Evolutionary conservation across 2,113 vertebrate species (phyloP).

Genomic region (Burhinus bistriatus): DNA sequence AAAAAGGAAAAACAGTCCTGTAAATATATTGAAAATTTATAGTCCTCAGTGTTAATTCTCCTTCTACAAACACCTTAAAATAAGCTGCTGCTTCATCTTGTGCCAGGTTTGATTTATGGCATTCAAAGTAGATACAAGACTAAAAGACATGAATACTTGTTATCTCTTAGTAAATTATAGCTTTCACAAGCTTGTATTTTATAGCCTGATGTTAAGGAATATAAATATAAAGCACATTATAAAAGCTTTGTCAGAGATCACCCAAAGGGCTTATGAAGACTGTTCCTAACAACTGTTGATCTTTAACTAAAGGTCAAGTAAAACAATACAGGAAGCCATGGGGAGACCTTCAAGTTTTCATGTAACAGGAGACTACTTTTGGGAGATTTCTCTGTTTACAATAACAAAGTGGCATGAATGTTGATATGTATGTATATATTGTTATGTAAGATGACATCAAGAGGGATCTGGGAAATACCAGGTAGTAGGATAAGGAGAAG

Average conservation of each 20-base stretch:
- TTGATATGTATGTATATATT: too few species aligned
- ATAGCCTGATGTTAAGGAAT: constrained; percentile 4
- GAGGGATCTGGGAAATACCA: not conserved
- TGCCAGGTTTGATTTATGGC: not conserved
- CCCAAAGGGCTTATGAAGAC: not conserved
- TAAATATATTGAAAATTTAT: not conserved
- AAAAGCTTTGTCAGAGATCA: not conserved
- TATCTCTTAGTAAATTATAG: constrained; percentile 25
- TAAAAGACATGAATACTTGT: not conserved
- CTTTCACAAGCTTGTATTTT: constrained; percentile 21
- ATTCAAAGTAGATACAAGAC: not conserved
- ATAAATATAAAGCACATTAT: not conserved
- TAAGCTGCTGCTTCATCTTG: not conserved
- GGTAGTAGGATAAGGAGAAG: not conserved
- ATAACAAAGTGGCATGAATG: not conserved
- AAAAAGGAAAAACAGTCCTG: not conserved
- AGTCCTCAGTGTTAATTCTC: not conserved
- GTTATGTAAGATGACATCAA: not conserved
- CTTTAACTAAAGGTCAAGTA: not conserved
- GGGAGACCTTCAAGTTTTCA: not conserved
- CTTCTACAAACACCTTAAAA: not conserved
- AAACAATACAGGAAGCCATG: not conserved
- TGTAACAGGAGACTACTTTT: not conserved
- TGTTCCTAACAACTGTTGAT: not conserved
- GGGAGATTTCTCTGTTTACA: not conserved